phyloP scores from a whole-genome alignment of 2,113 vertebrate species.

The Scolopax mira region DNA sequence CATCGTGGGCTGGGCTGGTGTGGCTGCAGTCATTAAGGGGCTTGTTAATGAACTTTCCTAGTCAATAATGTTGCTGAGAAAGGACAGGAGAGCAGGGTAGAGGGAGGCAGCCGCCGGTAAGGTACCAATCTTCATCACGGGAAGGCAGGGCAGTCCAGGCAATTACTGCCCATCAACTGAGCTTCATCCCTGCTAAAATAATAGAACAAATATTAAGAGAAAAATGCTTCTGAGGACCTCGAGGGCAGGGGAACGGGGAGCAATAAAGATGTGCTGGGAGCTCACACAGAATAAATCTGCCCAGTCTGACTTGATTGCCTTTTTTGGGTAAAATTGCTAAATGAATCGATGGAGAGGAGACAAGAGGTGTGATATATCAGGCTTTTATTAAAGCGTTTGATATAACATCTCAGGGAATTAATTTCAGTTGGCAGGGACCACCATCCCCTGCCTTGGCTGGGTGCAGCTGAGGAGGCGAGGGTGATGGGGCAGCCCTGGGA shows the following conservation, averaged over 20 bases:
- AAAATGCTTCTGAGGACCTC: constrained; percentile 40
- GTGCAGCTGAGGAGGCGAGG: rapidly evolving
- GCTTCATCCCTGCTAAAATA: constrained; percentile 32
- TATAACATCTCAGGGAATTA: constrained; percentile 5
- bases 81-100: neutral
- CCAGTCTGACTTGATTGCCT: neutral
- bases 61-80: constrained; percentile 25
- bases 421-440: neutral
- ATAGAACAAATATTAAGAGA: constrained; percentile 57
- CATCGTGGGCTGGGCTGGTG: neutral
- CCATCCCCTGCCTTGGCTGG: neutral
- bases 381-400: constrained; percentile 49
- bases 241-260: constrained; percentile 17
- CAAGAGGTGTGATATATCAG: constrained; percentile 43
- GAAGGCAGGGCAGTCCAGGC: constrained; percentile 28
- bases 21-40: neutral
- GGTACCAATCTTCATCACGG: neutral
- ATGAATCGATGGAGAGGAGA: constrained; percentile 38
- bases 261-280: constrained; percentile 39
- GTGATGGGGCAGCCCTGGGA: rapidly evolving
- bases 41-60: constrained; percentile 44
- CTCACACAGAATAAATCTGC: constrained; percentile 48
- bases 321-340: constrained; percentile 54
- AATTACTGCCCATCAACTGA: constrained; percentile 54
- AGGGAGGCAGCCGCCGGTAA: neutral